Evolutionary conservation across 2,113 vertebrate genomes (phyloP), one percentile per base, ranked within the genome.

Genomic region (Oncorhynchus tshawytscha): DNA sequence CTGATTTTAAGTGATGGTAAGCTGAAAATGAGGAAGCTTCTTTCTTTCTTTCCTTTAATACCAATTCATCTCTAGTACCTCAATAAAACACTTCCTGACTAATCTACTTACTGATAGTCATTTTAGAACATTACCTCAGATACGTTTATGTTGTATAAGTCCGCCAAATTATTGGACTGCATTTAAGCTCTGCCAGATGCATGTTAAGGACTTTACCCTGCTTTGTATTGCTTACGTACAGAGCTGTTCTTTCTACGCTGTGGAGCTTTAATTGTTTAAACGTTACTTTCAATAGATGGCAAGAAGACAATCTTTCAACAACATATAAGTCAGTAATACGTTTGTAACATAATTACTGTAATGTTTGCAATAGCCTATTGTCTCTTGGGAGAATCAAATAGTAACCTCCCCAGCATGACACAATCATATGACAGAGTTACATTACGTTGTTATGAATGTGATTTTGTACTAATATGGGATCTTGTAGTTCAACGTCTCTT

Each of bases 401-500:
- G 11, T 29, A 66, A 25, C 24, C 25, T 5, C 24, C 39, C 22
- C 7, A 24, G 57, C 22, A 73, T 74, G 39, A 74, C 57, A 39
- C 51, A 71, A 25, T 22, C 18, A 66, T 29, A 57, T 71, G 31
- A 4, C 71, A 51, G 20, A 24, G 18, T 65, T 72, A 54, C 64
- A 49, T 31, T 77, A 54, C 22, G 16, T 48, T 72, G 70, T 29
- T 22, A 15, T 67, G 34, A 66, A 71, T 34, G 27, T 59, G 49
- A 73, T 67, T 74, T 62, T 75, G n/a, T 71, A 57, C 70, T 72
- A 76, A 75, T 76, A 76, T 73, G n/a, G 31, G 73, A 24, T 60
- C 48, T 67, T 72, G 57, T 25, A 70, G 54, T 80, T 79, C 66
- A 57, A 59, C 4, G 60, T 65, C 66, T 73, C 13, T 68, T 59